A percentile compares a stretch with the other conserved stretches of the same genome.
Evolutionary conservation across 2,797 vertebrate genomes (phyloP).

Genomic region (Pitangus sulphuratus): DNA sequence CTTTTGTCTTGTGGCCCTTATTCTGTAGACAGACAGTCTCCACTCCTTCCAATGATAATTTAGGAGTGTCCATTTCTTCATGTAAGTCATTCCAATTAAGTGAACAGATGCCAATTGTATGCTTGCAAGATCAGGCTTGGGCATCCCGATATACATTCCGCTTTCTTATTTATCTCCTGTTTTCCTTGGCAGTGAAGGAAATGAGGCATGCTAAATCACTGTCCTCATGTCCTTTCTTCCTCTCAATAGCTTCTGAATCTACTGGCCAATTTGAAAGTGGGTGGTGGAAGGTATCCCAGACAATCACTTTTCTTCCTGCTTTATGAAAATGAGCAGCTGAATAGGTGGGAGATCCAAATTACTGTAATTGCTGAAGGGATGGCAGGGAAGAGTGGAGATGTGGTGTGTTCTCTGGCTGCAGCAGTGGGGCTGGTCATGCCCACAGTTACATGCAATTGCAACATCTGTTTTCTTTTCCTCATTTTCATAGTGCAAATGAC

Average conservation of each 20-base stretch:
- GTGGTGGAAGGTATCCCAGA: not conserved
- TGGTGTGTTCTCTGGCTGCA: not conserved
- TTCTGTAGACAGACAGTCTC: not conserved
- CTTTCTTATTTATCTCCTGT: not conserved
- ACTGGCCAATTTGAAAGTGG: not conserved
- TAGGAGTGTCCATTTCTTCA: not conserved
- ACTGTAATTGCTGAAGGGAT: not conserved
- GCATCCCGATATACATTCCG: not conserved
- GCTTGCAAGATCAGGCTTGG: not conserved
- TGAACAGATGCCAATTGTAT: not conserved
- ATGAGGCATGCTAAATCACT: not conserved
- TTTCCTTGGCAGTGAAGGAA: not conserved
- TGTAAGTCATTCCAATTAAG: not conserved
- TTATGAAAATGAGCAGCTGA: not conserved
- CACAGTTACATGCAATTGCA: not conserved
- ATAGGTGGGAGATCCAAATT: not conserved
- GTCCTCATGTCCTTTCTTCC: not conserved
- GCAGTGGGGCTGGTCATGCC: not conserved
- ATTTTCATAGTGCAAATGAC: not conserved
- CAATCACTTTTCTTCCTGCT: not conserved
- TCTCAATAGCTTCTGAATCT: not conserved
- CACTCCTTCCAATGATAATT: not conserved
- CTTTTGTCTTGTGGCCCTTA: not conserved
- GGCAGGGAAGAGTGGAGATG: not conserved
- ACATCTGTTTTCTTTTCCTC: not conserved